Conservation (phyloP, 2,113 vertebrate species). For the Pseudorhombus dupliciocellatus region DNA sequence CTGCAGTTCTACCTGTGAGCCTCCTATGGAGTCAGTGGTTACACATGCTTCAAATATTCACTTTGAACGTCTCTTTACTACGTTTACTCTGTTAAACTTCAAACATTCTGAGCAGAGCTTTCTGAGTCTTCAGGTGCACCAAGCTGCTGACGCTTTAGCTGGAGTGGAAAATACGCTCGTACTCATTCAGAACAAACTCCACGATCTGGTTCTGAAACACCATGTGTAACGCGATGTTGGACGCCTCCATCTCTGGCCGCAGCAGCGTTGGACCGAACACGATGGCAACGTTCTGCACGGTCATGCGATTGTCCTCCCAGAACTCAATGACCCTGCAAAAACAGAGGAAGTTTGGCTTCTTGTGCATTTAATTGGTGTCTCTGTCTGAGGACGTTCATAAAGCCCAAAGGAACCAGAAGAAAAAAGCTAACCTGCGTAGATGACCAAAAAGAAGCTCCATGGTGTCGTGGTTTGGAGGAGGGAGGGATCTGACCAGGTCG, state of each 20-base stretch:
- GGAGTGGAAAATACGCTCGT: slow-evolving; percentile 82
- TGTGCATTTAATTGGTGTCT: neutral
- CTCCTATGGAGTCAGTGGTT: slow-evolving; percentile 34
- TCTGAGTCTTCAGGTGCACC: slow-evolving; percentile 8
- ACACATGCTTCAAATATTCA: slow-evolving; percentile 40
- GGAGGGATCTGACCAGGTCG: slow-evolving; percentile 86
- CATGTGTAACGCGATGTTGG: slow-evolving; percentile 92
- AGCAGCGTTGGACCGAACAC: slow-evolving; percentile 96
- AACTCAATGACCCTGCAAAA: slow-evolving; percentile 84
- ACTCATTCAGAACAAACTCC: slow-evolving; percentile 91
- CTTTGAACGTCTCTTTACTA: slow-evolving; percentile 27
- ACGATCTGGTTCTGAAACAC: slow-evolving; percentile 98
- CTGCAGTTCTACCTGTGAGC: slow-evolving; percentile 33
- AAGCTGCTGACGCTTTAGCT: slow-evolving; percentile 70
- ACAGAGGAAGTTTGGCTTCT: neutral
- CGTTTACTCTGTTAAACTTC: slow-evolving; percentile 17
- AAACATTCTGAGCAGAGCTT: slow-evolving; percentile 20
- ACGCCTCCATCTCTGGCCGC: slow-evolving; percentile 85
- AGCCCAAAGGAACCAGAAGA: neutral
- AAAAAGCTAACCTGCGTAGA: slow-evolving; percentile 81
- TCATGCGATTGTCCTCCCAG: slow-evolving; percentile 92
- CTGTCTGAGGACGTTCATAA: neutral
- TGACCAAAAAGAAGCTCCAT: slow-evolving; percentile 90
- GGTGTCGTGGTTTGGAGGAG: slow-evolving; percentile 86
- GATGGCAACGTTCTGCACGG: slow-evolving; percentile 91